Conservation (phyloP, 2,888 invertebrate genomes). For the Diarsia rubi region DNA sequence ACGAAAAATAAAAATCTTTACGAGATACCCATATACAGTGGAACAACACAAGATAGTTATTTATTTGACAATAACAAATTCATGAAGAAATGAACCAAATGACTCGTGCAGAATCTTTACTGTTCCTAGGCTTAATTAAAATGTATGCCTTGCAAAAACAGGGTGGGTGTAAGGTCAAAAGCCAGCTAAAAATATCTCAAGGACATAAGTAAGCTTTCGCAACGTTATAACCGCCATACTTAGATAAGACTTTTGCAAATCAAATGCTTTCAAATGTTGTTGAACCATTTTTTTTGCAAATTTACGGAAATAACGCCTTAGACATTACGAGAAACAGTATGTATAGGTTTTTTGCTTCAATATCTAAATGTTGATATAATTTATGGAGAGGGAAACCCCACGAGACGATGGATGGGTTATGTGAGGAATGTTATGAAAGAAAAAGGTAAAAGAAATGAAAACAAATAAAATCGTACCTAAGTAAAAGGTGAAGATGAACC, state of each 20-base stretch:
- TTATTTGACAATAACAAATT: neutral
- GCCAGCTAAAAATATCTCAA: slow-evolving; percentile 27
- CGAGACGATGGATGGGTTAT: too few species aligned
- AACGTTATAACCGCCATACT: neutral
- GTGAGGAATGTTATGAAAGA: too few species aligned
- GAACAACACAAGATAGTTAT: neutral
- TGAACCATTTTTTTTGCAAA: neutral
- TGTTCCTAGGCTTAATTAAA: neutral
- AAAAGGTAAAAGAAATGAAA: too few species aligned
- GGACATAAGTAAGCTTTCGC: slow-evolving; percentile 6
- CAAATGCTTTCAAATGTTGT: too few species aligned
- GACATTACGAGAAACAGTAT: neutral
- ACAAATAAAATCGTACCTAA: slow-evolving; percentile 16
- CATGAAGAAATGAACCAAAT: neutral
- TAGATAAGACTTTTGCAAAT: neutral
- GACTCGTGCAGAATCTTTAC: slow-evolving; percentile 10
- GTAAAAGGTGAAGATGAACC: slow-evolving; percentile 21
- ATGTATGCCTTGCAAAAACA: slow-evolving; percentile 1
- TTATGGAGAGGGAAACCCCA: too few species aligned
- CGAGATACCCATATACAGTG: neutral
- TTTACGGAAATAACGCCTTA: neutral
- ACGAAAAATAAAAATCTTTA: neutral
- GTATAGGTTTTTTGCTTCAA: too few species aligned
- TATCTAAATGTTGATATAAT: too few species aligned
- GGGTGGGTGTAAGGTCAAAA: neutral